Base-by-base conservation (phyloP, 2,797 vertebrate species). In the Paedocypris micromegethes region DNA sequence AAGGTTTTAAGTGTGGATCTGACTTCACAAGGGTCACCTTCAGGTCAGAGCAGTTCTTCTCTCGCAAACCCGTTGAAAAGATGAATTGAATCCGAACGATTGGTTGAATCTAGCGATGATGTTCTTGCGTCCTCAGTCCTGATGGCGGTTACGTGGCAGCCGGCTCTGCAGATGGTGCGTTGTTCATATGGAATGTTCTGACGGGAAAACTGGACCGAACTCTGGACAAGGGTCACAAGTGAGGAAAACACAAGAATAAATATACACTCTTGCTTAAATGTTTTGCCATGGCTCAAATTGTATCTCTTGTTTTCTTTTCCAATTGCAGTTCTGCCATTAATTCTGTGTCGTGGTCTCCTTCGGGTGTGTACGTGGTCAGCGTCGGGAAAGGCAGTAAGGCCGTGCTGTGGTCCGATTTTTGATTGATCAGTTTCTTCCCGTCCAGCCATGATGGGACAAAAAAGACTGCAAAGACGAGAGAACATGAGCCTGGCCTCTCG, bases 1-100 rank as follows among this genome's bases (percentile, higher is more conserved):
- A 90, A 48, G 94, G 95, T 44, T 98, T 98, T 83, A 98, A 98
- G 79, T 98, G 96, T 58, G 96, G 95, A 63, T 94, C 95, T 0
- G 96, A 98, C 73, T 98, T 95, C 93, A 98, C 93, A 0, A 89
- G 96, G 86, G 94, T 94, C 4, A 92, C 94, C 3, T 98, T 95
- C 88, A 98, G 96, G 96, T 98, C 72, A 83, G 88, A 70, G 5
- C 9, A 8, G 6, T 7, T 43, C 6, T 5, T 6, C 44, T 9
- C 45, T 4, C n/a, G 5, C 37, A 41, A 9, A 41, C 6, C 5
- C 8, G 40, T 2, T 42, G 40, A 9, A 5, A 40, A 40, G 40
- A 4, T 7, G 3, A 2, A 2, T 57, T 57, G n/a, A 3, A 57
- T 8, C 40, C 54, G 43, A 37, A 9, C 40, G 2, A 3, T 3